Conservation (phyloP, 2,113 vertebrate species). For the Clupea harengus region DNA sequence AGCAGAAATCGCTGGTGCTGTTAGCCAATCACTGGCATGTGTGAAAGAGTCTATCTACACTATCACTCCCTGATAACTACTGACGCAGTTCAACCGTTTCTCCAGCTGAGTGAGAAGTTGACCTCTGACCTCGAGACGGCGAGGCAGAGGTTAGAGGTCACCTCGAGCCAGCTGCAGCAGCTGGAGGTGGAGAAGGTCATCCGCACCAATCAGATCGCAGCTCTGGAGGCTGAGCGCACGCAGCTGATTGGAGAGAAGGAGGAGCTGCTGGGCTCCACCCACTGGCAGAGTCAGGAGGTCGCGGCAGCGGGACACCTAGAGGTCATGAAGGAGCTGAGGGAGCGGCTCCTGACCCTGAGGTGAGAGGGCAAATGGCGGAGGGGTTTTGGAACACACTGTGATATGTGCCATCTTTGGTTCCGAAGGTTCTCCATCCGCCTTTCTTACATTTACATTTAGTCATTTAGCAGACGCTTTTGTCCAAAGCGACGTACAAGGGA, state of each 20-base stretch:
- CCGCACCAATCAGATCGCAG: constrained; percentile 45
- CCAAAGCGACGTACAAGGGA: no score
- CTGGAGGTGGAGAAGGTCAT: constrained; percentile 54
- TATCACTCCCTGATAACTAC: neutral
- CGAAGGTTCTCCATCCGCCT: no score
- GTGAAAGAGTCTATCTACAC: neutral
- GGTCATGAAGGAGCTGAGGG: constrained; percentile 45
- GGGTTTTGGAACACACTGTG: neutral
- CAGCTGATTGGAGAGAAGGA: constrained; percentile 64
- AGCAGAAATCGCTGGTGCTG: neutral
- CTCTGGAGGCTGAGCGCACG: constrained; percentile 54
- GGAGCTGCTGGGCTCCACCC: constrained; percentile 42
- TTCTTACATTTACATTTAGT: no score
- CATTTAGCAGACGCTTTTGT: no score
- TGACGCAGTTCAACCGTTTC: neutral
- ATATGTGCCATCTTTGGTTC: neutral
- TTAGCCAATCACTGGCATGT: neutral
- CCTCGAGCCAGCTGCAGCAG: constrained; percentile 56
- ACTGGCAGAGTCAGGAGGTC: constrained; percentile 37
- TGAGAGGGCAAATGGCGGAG: constrained; percentile 37
- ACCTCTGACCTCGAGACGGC: constrained; percentile 57
- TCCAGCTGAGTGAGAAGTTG: constrained; percentile 65
- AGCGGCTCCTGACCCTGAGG: constrained; percentile 62
- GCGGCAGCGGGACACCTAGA: neutral
- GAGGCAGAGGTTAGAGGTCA: constrained; percentile 45